Evolutionary conservation across 2,113 vertebrate species (phyloP).

Genomic region (Scartelaos histophorus): DNA sequence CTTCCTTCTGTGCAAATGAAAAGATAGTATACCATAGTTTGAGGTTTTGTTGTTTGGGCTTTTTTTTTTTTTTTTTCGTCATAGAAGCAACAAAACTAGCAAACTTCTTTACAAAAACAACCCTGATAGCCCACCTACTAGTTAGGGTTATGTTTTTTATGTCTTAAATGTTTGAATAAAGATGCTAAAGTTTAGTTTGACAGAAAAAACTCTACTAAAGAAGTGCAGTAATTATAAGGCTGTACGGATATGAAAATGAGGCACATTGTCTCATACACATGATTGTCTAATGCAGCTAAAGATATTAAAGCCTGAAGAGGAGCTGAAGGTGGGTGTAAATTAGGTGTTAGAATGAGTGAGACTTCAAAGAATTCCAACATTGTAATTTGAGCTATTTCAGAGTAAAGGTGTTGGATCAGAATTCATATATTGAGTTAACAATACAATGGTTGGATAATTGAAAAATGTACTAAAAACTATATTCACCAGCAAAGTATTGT

Average conservation of each 20-base stretch:
- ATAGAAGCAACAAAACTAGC: neutral
- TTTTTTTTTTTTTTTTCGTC: neutral
- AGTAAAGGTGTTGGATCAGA: neutral
- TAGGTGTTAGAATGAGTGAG: conserved; percentile 1
- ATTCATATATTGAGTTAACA: neutral
- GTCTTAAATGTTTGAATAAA: too few species aligned
- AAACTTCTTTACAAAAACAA: neutral
- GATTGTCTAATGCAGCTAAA: neutral
- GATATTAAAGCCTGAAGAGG: neutral
- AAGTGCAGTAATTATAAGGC: neutral
- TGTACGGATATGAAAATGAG: neutral
- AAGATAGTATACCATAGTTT: neutral
- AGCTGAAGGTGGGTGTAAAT: conserved; percentile 5
- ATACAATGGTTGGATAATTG: neutral
- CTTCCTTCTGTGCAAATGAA: conserved; percentile 3
- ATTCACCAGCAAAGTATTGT: neutral
- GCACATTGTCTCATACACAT: neutral
- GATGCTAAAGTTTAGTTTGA: neutral
- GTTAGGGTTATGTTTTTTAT: too few species aligned
- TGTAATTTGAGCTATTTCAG: neutral
- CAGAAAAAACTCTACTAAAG: neutral
- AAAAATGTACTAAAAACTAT: neutral
- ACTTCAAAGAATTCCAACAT: neutral
- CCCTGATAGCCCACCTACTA: neutral
- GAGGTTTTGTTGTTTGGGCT: too few species aligned